Percentiles rank a stretch among this genome's conserved stretches.
phyloP scores from a whole-genome alignment of 2,113 vertebrate species.

The Passer domesticus region DNA sequence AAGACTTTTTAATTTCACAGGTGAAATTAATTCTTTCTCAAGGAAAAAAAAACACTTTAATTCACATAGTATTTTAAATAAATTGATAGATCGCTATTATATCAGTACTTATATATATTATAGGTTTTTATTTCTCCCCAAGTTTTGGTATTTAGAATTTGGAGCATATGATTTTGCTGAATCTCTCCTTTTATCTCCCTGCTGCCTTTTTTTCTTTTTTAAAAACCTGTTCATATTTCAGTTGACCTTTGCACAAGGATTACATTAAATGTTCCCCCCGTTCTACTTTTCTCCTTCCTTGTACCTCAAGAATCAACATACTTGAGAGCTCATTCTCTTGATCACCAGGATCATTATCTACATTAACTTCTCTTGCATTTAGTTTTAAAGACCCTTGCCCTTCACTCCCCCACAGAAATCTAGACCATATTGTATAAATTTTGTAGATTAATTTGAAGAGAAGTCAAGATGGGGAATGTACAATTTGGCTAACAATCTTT shows the following conservation, averaged over 20 bases:
- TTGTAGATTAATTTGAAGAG: neutral
- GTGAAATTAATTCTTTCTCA: neutral
- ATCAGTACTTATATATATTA: neutral
- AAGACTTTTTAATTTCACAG: neutral
- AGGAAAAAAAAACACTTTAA: neutral
- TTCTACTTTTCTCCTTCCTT: neutral
- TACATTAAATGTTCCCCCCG: neutral
- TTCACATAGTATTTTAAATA: neutral
- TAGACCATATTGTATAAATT: neutral
- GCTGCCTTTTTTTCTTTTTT: neutral
- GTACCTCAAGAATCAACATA: neutral
- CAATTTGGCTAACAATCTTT: neutral
- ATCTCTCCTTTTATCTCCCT: neutral
- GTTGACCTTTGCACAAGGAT: neutral
- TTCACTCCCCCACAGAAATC: neutral
- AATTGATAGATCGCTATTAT: neutral
- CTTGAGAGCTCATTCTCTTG: neutral
- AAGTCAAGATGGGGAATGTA: neutral
- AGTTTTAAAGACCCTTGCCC: neutral
- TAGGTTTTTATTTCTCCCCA: neutral
- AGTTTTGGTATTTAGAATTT: neutral
- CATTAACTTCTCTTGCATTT: neutral
- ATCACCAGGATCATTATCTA: neutral
- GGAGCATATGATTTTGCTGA: neutral
- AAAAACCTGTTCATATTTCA: neutral